Conservation (phyloP, 2,113 vertebrate genomes). For the Sander lucioperca region DNA sequence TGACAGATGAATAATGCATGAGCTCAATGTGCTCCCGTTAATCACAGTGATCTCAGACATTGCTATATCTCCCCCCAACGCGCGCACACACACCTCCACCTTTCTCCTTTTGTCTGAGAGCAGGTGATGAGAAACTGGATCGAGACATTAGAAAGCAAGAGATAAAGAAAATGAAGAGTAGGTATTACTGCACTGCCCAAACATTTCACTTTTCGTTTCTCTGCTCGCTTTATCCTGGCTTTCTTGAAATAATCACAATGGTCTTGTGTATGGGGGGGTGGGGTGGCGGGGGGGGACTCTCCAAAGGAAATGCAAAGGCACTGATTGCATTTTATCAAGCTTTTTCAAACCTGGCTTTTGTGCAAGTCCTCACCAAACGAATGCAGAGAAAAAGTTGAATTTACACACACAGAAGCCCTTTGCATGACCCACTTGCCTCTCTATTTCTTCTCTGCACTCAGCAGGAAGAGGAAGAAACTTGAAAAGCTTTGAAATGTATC, state of each 20-base stretch:
- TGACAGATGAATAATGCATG: constrained; percentile 78
- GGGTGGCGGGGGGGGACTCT: background rate
- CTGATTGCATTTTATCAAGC: constrained; percentile 64
- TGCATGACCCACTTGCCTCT: constrained; percentile 18
- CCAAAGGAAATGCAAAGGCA: constrained; percentile 47
- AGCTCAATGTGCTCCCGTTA: constrained; percentile 64
- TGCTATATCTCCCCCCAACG: background rate
- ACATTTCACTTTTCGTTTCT: constrained; percentile 15
- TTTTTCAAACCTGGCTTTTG: constrained; percentile 32
- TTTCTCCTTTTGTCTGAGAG: constrained; percentile 31
- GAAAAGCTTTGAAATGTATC: constrained; percentile 34
- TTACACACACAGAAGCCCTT: background rate
- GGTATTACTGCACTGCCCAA: background rate
- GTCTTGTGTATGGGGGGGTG: too few species aligned
- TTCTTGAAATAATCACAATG: background rate
- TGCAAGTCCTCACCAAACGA: constrained; percentile 22
- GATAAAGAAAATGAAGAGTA: background rate
- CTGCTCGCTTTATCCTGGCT: background rate
- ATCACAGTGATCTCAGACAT: constrained; percentile 55
- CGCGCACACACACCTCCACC: constrained; percentile 8
- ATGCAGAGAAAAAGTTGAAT: constrained; percentile 19
- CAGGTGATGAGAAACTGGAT: constrained; percentile 33
- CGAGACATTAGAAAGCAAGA: background rate
- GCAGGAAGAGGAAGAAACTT: constrained; percentile 6
- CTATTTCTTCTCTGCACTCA: constrained; percentile 2